These are phyloP conservation scores for Trichomalopsis sarcophagae DNA, from an alignment of 1,140 invertebrate species.

Conservation along the genomic window DNA sequence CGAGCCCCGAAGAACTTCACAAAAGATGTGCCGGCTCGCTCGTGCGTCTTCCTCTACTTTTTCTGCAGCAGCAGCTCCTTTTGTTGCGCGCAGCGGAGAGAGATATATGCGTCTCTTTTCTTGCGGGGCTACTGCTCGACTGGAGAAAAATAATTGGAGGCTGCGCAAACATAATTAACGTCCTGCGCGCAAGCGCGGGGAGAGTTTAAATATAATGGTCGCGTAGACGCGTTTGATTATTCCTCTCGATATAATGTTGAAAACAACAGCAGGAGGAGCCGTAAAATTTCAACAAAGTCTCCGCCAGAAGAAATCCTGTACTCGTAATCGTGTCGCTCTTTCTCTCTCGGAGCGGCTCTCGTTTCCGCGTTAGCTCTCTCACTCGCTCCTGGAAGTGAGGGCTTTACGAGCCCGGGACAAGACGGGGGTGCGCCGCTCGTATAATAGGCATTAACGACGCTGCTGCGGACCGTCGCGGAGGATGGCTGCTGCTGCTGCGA, in stretches of 20 bases:
- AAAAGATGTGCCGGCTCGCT: conserved; percentile 15
- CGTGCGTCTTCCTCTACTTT: background rate
- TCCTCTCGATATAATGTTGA: background rate
- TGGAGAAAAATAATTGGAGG: conserved; percentile 47
- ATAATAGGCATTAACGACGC: conserved; percentile 23
- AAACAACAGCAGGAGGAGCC: background rate
- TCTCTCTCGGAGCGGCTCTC: background rate
- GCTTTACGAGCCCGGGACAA: background rate
- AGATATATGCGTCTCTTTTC: conserved; percentile 10
- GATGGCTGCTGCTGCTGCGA: too few species aligned
- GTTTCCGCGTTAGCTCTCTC: background rate
- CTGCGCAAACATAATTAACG: conserved; percentile 44
- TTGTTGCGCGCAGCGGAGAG: background rate
- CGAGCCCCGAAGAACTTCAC: conserved; percentile 6
- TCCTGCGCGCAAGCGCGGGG: background rate
- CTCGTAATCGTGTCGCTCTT: background rate
- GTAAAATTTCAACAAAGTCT: background rate
- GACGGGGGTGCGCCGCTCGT: background rate
- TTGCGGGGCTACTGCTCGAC: background rate
- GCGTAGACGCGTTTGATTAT: too few species aligned
- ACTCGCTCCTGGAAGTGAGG: background rate
- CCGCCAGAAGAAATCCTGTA: background rate
- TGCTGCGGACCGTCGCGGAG: background rate
- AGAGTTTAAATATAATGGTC: too few species aligned
- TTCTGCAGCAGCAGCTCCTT: background rate